phyloP scores from a whole-genome alignment of 2,797 vertebrate species.

The Falco naumanni region DNA sequence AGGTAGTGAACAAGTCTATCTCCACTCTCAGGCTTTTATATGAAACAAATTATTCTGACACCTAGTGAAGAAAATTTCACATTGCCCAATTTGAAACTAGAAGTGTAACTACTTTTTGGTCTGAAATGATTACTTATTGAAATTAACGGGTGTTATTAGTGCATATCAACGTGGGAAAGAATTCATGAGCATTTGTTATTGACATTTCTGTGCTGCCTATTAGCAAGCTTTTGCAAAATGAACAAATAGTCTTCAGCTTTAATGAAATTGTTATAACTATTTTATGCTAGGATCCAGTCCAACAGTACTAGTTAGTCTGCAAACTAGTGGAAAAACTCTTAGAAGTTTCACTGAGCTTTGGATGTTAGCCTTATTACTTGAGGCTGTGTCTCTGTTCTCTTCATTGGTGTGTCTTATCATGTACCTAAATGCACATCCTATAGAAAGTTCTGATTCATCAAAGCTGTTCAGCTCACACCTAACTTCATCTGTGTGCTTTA shows the following conservation, averaged over 20 bases:
- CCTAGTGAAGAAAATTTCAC: conserved; percentile 19
- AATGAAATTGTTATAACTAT: background rate
- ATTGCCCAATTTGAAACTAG: background rate
- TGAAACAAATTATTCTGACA: conserved; percentile 30
- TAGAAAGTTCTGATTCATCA: background rate
- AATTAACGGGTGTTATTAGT: background rate
- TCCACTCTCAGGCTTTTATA: background rate
- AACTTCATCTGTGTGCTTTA: background rate
- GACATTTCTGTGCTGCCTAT: background rate
- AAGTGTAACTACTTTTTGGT: background rate
- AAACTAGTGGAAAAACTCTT: background rate
- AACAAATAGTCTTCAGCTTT: background rate
- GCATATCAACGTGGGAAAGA: background rate
- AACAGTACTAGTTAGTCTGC: background rate
- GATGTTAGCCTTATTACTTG: background rate
- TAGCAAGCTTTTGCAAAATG: background rate
- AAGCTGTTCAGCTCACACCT: background rate
- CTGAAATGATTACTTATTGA: background rate
- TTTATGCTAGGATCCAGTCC: background rate
- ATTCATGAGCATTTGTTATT: background rate
- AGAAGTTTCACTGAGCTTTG: background rate
- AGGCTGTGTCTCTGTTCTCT: background rate
- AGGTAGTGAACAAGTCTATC: background rate
- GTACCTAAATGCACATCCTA: background rate
- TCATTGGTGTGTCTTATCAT: rapidly evolving